Conservation (phyloP, 2,113 vertebrate species). For the Apistogramma diplotaenia region DNA sequence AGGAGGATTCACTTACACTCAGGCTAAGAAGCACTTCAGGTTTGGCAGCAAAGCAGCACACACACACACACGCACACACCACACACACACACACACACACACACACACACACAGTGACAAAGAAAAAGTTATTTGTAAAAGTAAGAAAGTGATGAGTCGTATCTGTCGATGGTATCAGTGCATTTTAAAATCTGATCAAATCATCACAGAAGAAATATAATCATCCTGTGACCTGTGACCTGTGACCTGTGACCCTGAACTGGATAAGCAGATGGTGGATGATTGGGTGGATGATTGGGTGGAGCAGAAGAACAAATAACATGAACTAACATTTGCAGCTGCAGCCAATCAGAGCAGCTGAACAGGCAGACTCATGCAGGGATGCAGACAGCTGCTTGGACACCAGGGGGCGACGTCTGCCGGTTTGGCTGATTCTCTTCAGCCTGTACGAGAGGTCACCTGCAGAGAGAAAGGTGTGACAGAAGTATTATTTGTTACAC, state of each 20-base stretch:
- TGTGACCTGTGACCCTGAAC: neutral
- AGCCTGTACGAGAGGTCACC: conserved; percentile 48
- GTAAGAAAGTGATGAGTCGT: neutral
- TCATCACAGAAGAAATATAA: neutral
- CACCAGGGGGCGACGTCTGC: neutral
- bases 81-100: neutral
- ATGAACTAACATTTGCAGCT: neutral
- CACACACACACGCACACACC: neutral
- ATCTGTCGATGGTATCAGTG: neutral
- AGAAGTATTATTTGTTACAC: neutral
- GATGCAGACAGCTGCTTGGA: conserved; percentile 7
- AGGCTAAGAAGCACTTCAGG: conserved; percentile 73
- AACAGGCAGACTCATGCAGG: conserved; percentile 8
- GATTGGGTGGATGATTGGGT: too few relatives aligned
- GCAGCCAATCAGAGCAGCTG: neutral
- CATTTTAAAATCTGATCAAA: neutral
- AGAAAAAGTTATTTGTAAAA: neutral
- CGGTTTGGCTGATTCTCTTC: neutral
- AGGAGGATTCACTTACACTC: too few relatives aligned
- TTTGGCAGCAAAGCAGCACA: conserved; percentile 66
- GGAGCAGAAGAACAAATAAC: neutral
- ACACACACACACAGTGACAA: neutral
- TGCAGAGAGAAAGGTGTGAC: conserved; percentile 9
- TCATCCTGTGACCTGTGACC: neutral
- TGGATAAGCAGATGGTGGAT: neutral